phyloP scores from a whole-genome alignment of 2,113 vertebrate genomes.

The Colius striatus region DNA sequence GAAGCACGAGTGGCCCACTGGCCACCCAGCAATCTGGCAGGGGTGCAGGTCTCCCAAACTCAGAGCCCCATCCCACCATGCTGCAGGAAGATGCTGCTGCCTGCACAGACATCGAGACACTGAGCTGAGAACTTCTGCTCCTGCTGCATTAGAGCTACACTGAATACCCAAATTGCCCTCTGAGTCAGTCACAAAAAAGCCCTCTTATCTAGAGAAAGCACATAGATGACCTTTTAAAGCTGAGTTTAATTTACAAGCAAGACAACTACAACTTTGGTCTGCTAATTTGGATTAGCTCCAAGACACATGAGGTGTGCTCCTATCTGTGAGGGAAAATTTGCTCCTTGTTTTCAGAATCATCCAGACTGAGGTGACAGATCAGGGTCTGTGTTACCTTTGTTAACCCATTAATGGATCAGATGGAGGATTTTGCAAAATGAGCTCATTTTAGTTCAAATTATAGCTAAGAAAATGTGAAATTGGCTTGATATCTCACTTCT shows the following conservation, averaged over 20 bases:
- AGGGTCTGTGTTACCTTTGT: background rate
- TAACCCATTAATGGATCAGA: background rate
- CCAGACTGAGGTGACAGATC: background rate
- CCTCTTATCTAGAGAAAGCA: background rate
- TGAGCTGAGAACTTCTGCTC: background rate
- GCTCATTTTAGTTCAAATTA: background rate
- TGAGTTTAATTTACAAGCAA: background rate
- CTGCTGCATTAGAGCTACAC: background rate
- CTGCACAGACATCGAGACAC: fast-evolving
- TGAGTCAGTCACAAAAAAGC: background rate
- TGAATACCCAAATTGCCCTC: background rate
- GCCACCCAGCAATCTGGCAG: too few species aligned
- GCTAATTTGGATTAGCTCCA: background rate
- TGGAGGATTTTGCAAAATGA: background rate
- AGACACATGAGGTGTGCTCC: background rate
- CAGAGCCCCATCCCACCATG: background rate
- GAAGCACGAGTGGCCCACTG: background rate
- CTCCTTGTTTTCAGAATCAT: background rate
- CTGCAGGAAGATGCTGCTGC: background rate
- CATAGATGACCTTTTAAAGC: background rate
- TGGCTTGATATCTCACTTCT: background rate
- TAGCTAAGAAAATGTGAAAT: background rate
- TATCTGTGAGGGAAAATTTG: background rate
- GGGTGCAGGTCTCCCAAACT: too few species aligned
- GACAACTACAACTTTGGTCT: background rate